These are phyloP conservation scores for Chorisops tibialis DNA, from an alignment of 2,888 invertebrate species.

Conservation along the genomic window DNA sequence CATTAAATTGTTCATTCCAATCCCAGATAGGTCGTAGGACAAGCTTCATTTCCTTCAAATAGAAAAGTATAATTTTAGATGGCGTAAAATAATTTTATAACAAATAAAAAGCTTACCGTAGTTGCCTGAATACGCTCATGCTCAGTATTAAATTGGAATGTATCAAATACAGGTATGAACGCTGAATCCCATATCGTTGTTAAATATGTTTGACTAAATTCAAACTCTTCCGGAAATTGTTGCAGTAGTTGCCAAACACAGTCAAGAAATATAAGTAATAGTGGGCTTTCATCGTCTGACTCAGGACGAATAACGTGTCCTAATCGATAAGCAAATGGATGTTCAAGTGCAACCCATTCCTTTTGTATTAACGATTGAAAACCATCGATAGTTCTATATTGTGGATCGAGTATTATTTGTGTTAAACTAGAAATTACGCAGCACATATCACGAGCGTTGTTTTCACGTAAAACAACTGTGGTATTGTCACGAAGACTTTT, in stretches of 20 bases:
- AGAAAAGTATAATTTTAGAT: neutral
- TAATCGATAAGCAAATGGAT: constrained; percentile 70
- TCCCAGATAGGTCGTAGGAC: constrained; percentile 81
- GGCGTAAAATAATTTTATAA: neutral
- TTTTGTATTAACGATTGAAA: constrained; percentile 90
- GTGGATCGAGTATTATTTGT: constrained; percentile 82
- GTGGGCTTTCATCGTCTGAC: constrained; percentile 69
- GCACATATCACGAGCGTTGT: constrained; percentile 82
- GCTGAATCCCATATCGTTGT: constrained; percentile 89
- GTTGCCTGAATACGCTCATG: constrained; percentile 68
- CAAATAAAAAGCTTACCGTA: constrained; percentile 29
- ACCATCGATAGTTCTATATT: constrained; percentile 77
- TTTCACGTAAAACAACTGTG: constrained; percentile 86
- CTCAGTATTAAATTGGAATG: constrained; percentile 87
- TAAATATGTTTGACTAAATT: constrained; percentile 89
- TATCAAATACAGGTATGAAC: constrained; percentile 85
- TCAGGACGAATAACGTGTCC: constrained; percentile 65
- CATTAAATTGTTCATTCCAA: constrained; percentile 83
- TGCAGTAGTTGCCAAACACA: constrained; percentile 87
- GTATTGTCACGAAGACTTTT: constrained; percentile 60
- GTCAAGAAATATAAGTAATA: constrained; percentile 89
- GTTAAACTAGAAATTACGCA: constrained; percentile 82
- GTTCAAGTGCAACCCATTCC: constrained; percentile 92
- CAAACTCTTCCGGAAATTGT: constrained; percentile 86
- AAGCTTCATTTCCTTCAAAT: constrained; percentile 48